Evolutionary conservation across 2,888 invertebrate species (phyloP).

Genomic region (Rhodophaea formosa): DNA sequence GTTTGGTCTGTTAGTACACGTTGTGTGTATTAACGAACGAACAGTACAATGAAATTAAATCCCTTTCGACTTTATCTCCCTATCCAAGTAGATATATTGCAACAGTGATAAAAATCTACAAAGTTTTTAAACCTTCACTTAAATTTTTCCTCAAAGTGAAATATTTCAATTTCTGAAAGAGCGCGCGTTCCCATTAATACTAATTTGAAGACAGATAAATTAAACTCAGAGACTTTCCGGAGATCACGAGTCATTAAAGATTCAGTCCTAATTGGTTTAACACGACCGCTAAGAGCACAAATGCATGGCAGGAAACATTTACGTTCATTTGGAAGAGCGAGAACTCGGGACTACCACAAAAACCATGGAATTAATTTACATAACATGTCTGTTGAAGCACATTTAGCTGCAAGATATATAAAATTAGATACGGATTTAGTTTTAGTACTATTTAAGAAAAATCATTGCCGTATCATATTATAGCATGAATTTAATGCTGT

Average conservation of each 20-base stretch:
- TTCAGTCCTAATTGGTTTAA: slow-evolving; percentile 7
- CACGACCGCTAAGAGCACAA: background rate
- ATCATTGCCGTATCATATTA: no score
- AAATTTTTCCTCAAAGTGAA: background rate
- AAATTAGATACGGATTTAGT: no score
- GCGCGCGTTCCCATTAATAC: background rate
- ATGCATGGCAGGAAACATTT: slow-evolving; percentile 1
- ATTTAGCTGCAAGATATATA: no score
- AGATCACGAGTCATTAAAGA: slow-evolving; percentile 5
- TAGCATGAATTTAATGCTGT: no score
- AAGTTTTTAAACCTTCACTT: background rate
- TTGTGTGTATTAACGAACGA: no score
- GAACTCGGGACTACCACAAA: background rate
- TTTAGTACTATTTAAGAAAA: no score
- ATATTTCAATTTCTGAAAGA: background rate
- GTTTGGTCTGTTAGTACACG: no score
- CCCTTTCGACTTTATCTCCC: no score
- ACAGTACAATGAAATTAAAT: no score
- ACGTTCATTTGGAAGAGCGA: background rate
- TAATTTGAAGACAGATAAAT: slow-evolving; percentile 8
- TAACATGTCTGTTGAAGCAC: background rate
- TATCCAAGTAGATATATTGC: no score
- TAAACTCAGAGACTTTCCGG: slow-evolving; percentile 2
- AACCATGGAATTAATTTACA: background rate
- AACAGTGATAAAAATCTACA: background rate